Evolutionary conservation across 2,797 vertebrate species (phyloP), one percentile per base, ranked within the genome.

Genomic region (Myotis planiceps): DNA sequence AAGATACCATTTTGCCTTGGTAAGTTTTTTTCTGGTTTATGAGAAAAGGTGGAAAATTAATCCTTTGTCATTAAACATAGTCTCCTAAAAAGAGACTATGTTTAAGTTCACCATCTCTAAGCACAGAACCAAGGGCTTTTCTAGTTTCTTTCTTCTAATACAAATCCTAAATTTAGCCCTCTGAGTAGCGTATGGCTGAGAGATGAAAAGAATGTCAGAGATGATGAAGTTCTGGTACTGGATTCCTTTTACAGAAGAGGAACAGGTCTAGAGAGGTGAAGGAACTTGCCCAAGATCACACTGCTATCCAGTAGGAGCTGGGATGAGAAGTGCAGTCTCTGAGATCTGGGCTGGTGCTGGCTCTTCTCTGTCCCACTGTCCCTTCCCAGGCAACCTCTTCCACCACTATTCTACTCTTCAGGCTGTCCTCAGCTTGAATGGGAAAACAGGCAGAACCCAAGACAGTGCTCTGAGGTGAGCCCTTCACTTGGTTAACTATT

Each of bases 111-210:
- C 71, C 19, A 18, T 15, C 6, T 90, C 63, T 49, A 37, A 32
- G 42, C 32, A 88, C 1, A 72, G 49, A 79, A 91, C 6, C 5
- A 19, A 78, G 15, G 4, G 0, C 42, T 85, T 58, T 69, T 49
- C 76, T 68, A 18, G 34, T 93, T 90, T 92, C 55, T 86, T 79
- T 72, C 27, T 92, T 89, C 53, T 63, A 65, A 47, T 75, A 47
- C 6, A 29, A 78, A 68, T 72, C 6, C 21, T 18, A 3, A 74
- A 29, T 68, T 69, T 60, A 23, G 8, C 23, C 32, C 87, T 3
- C 2, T 69, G 27, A 69, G 34, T 29, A 5, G 1, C 2, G 65
- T 37, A 23, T 32, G 9, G 19, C 74, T 68, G 66, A 86, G 65
- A 87, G 39, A 82, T 14, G 19, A 47, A 72, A 83, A 91, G 15